Evolutionary conservation across 2,113 vertebrate genomes (phyloP).

Genomic region (Psittacula cyanocephala): DNA sequence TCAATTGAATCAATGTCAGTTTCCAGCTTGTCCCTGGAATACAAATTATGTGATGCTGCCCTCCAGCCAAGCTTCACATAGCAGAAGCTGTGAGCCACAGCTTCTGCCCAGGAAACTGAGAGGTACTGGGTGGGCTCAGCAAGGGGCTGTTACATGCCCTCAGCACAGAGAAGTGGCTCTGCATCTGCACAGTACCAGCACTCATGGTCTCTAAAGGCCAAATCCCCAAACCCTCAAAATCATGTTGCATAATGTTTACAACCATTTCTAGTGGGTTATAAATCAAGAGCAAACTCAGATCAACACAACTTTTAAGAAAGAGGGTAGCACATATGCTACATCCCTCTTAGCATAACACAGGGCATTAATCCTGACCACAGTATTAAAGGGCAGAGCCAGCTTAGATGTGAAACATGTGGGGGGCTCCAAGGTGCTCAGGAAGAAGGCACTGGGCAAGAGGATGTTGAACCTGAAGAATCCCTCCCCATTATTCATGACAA

Average conservation of each 20-base stretch:
- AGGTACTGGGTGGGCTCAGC: neutral
- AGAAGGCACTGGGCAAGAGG: neutral
- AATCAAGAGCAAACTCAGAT: neutral
- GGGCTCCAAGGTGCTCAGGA: neutral
- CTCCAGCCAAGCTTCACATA: neutral
- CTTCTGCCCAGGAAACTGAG: neutral
- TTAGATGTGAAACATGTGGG: neutral
- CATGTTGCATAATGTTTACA: neutral
- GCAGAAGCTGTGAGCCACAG: neutral
- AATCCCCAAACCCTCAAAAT: neutral
- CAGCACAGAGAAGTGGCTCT: neutral
- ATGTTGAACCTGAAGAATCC: neutral
- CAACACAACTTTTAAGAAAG: neutral
- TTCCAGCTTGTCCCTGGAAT: neutral
- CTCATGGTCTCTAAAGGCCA: neutral
- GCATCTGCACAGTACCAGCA: neutral
- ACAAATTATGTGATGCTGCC: neutral
- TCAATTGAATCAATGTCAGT: slow-evolving; percentile 28
- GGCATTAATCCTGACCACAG: neutral
- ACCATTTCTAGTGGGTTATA: neutral
- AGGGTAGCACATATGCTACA: neutral
- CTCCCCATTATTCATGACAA: neutral
- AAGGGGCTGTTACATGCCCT: neutral
- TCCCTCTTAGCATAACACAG: neutral
- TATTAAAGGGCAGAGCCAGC: neutral